Base-by-base conservation (phyloP, 2,113 vertebrate species). In the Xiphophorus couchianus region DNA sequence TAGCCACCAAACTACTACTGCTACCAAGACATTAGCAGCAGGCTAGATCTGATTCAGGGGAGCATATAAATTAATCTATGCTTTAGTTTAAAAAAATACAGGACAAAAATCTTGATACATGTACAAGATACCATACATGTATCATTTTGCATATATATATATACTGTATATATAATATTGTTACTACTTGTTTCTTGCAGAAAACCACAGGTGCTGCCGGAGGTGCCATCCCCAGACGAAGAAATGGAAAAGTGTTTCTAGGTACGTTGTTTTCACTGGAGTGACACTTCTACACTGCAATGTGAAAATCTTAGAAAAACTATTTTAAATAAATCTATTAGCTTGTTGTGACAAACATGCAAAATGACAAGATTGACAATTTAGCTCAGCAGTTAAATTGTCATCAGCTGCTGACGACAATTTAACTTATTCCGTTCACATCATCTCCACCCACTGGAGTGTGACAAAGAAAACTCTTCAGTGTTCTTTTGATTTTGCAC, bases 201-300 rank as follows among this genome's bases (percentile, higher is more conserved):
- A 99, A 97, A 94, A 91, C 95, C 93, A 97, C 96, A 91, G 98
- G 97, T 83, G 97, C 97, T 77, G 96, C 97, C 86, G 97, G 95
- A 88, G 97, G 97, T 62, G 96, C 96, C 82, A 93, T 96, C 88
- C 96, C 96, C 76, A 96, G 96, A 94, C 93, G 96, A 86, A 96
- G 94, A 91, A 98, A 97, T 82, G 95, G 96, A 84, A 97, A 97
- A 95, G 92, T 98, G 77, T 97, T 98, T 95, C 95, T 99, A 94
- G 97, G 98, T 96, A 88, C 87, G 74, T 67, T 2, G 5, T 25
- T 30, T 11, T n/a, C 27, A 0, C 51, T 28, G 17, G 3, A 42
- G 60, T 11, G n/a, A 66, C 35, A 13, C 4, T 54, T 63, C 22
- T 30, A 31, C 25, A 11, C 5, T 42, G 17, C 37, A 42, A 13